Evolutionary conservation across 2,888 invertebrate genomes (phyloP).

Genomic region (Leptura quadrifasciata): DNA sequence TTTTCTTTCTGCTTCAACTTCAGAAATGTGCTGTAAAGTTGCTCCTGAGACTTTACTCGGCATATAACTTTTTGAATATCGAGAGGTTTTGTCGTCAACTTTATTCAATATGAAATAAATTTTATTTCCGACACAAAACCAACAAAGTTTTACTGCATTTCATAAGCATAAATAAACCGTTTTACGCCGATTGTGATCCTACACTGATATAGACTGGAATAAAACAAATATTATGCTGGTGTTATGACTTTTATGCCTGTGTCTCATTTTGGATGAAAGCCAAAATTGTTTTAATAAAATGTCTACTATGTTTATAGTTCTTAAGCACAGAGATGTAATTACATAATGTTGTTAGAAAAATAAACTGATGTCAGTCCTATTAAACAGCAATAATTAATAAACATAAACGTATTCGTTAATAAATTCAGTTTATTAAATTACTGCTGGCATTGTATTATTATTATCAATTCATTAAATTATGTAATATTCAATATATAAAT

Average conservation of each 20-base stretch:
- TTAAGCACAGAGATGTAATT: background rate
- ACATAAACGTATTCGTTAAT: background rate
- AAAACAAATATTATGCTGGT: constrained; percentile 44
- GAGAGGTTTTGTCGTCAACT: constrained; percentile 50
- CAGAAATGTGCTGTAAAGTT: constrained; percentile 37
- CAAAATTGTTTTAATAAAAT: constrained; percentile 8
- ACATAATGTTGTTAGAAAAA: background rate
- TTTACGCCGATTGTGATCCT: constrained; percentile 34
- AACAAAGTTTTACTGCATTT: constrained; percentile 49
- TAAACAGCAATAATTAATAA: background rate
- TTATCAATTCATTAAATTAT: too few species aligned
- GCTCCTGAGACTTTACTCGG: constrained; percentile 42
- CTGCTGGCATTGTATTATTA: too few species aligned
- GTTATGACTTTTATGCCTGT: constrained; percentile 12
- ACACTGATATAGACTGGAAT: constrained; percentile 28
- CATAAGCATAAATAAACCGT: constrained; percentile 42
- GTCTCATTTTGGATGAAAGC: constrained; percentile 25
- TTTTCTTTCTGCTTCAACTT: constrained; percentile 42
- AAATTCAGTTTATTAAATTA: too few species aligned
- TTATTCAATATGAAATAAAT: constrained; percentile 57
- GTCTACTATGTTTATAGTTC: constrained; percentile 5
- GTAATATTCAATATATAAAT: too few species aligned
- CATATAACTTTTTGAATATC: constrained; percentile 54
- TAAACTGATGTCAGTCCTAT: too few species aligned
- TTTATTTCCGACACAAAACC: constrained; percentile 45